These are phyloP conservation scores for Heliconius cydno DNA, from an alignment of 2,888 invertebrate genomes.

Conservation along the genomic window DNA sequence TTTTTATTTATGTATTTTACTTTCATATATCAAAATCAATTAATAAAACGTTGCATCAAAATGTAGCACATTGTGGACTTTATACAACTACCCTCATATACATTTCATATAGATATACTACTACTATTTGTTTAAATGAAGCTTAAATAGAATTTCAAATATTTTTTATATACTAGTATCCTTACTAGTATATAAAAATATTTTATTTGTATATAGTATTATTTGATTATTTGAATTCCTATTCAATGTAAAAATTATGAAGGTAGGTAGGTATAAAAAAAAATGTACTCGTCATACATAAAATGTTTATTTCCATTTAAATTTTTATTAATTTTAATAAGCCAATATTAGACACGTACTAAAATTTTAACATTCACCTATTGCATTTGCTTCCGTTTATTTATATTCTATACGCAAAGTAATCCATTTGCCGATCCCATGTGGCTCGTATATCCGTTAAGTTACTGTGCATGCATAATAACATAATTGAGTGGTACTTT, in stretches of 20 bases:
- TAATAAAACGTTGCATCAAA: not conserved
- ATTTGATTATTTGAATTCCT: too few relatives aligned
- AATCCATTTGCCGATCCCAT: slow-evolving; percentile 20
- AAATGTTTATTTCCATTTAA: slow-evolving; percentile 14
- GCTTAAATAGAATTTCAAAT: too few relatives aligned
- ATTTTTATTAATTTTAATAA: not conserved
- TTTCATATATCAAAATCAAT: not conserved
- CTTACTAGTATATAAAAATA: too few relatives aligned
- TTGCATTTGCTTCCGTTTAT: not conserved
- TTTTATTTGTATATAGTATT: too few relatives aligned
- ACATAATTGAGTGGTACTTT: not conserved
- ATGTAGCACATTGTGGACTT: not conserved
- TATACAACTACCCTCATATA: not conserved
- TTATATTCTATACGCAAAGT: slow-evolving; percentile 12
- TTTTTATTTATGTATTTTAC: too few relatives aligned
- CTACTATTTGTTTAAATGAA: too few relatives aligned
- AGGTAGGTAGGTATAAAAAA: not conserved
- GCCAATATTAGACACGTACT: not conserved
- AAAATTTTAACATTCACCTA: not conserved
- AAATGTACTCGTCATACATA: not conserved
- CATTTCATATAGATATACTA: too few relatives aligned
- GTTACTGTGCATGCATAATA: slow-evolving; percentile 6
- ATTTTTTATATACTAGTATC: too few relatives aligned
- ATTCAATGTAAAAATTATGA: not conserved
- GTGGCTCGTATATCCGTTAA: slow-evolving; percentile 10